Conservation (phyloP, 2,888 invertebrate species). For the Xestia ashworthii region DNA sequence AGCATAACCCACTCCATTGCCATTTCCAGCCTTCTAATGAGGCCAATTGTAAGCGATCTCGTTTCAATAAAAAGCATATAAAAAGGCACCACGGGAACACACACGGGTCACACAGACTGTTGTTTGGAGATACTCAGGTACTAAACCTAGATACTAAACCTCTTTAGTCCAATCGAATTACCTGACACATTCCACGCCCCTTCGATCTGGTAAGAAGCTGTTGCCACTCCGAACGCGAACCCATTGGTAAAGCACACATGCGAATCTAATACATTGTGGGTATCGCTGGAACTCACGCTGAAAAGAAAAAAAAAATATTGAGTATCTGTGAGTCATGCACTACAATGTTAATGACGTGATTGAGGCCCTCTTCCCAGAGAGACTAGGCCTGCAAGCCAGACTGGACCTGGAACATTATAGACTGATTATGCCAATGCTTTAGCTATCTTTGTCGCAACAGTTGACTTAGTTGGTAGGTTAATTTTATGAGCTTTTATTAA, state of each 20-base stretch:
- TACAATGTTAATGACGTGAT: background rate
- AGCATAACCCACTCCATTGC: background rate
- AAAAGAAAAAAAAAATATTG: conserved; percentile 18
- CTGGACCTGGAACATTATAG: background rate
- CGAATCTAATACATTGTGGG: conserved; percentile 33
- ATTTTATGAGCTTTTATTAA: background rate
- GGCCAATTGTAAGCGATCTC: background rate
- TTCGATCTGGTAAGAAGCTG: conserved; percentile 89
- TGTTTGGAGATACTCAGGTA: background rate
- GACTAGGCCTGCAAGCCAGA: background rate
- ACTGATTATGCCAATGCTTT: background rate
- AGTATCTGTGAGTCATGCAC: conserved; percentile 11
- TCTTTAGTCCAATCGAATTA: background rate
- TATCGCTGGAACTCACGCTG: conserved; percentile 28
- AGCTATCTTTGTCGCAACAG: background rate
- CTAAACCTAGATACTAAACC: no score
- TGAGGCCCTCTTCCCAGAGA: background rate
- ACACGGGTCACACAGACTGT: background rate
- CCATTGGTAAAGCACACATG: conserved; percentile 78
- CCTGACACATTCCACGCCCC: conserved; percentile 90
- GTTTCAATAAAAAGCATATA: no score
- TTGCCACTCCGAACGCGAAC: conserved; percentile 87
- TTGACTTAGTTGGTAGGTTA: background rate
- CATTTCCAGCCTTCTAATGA: background rate
- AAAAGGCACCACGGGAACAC: background rate